Evolutionary conservation across 2,113 vertebrate species (phyloP).

Genomic region (Merops nubicus): DNA sequence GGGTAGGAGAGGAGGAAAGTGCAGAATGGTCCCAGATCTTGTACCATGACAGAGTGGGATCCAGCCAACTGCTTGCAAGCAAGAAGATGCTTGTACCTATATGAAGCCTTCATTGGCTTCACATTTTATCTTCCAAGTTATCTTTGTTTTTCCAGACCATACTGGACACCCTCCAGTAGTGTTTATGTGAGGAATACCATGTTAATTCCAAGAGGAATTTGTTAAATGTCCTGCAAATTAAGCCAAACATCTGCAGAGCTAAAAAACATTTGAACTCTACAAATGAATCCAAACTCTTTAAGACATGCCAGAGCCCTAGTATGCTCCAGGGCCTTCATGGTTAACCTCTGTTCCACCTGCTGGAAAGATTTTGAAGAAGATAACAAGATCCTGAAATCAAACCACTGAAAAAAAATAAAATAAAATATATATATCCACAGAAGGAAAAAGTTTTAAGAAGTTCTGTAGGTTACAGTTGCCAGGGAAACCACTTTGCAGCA

Average conservation of each 20-base stretch:
- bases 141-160: background rate
- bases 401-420: background rate
- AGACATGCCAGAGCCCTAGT: background rate
- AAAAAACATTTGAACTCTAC: background rate
- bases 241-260: background rate
- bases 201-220: background rate
- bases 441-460: conserved; percentile 36
- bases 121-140: background rate
- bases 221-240: background rate
- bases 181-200: background rate
- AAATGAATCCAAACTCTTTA: background rate
- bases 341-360: background rate
- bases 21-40: background rate
- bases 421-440: background rate
- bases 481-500: conserved; percentile 52
- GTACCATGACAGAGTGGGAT: background rate
- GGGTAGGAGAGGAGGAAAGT: background rate
- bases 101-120: rapidly evolving
- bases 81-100: background rate
- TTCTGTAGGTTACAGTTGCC: conserved; percentile 48
- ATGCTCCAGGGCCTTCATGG: background rate
- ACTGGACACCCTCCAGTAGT: background rate
- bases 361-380: conserved; percentile 6
- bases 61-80: background rate
- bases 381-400: conserved; percentile 42